phyloP scores from a whole-genome alignment of 2,888 invertebrate genomes.

The Parnassius apollo region DNA sequence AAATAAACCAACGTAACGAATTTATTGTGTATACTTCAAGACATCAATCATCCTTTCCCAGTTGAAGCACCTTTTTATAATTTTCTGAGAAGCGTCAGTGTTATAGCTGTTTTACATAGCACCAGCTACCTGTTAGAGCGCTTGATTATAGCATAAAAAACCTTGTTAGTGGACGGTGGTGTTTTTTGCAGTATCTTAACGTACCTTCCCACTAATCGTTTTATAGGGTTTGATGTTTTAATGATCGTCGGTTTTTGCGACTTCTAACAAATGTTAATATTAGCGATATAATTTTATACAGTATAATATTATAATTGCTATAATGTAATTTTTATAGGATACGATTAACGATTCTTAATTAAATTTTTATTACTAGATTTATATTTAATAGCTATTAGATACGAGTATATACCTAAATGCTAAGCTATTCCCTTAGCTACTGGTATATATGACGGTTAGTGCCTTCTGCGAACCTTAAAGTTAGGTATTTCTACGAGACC shows the following conservation, averaged over 20 bases:
- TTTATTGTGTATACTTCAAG: slow-evolving; percentile 17
- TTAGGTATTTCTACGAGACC: too few relatives aligned
- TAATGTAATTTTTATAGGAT: not conserved
- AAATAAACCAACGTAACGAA: slow-evolving; percentile 25
- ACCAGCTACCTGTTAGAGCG: slow-evolving; percentile 45
- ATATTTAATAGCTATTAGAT: too few relatives aligned
- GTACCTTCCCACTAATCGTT: slow-evolving; percentile 62
- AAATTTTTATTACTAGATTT: too few relatives aligned
- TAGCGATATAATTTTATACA: slow-evolving; percentile 22
- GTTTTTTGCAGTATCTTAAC: slow-evolving; percentile 55
- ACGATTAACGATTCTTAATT: not conserved
- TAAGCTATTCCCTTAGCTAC: too few relatives aligned
- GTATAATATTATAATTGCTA: too few relatives aligned
- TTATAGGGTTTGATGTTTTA: slow-evolving; percentile 71
- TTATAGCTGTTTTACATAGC: slow-evolving; percentile 33
- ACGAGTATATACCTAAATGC: too few relatives aligned
- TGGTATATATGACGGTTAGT: too few relatives aligned
- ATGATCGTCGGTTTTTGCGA: slow-evolving; percentile 45
- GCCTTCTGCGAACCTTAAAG: too few relatives aligned
- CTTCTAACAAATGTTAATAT: slow-evolving; percentile 38
- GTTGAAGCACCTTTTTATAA: slow-evolving; percentile 26
- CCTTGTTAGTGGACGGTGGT: slow-evolving; percentile 57
- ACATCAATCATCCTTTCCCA: slow-evolving; percentile 31
- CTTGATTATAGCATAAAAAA: slow-evolving; percentile 62
- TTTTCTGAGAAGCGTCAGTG: slow-evolving; percentile 41